Evolutionary conservation across 2,113 vertebrate genomes (phyloP).

Genomic region (Rynchops niger): DNA sequence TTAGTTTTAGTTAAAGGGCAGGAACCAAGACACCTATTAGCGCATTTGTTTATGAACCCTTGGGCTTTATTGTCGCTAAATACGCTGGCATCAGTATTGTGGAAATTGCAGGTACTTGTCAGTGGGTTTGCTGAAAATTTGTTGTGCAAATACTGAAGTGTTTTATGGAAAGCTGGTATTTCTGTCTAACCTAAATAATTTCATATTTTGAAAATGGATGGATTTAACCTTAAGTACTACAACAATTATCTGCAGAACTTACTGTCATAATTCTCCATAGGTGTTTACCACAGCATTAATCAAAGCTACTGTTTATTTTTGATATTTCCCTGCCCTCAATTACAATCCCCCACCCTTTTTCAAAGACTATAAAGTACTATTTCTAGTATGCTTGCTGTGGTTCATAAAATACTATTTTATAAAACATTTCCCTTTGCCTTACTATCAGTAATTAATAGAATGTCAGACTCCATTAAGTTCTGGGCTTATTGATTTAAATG

Average conservation of each 20-base stretch:
- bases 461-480: not conserved
- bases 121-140: constrained; percentile 26
- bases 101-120: not conserved
- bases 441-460: not conserved
- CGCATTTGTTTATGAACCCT: not conserved
- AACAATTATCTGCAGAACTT: not conserved
- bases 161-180: not conserved
- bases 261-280: not conserved
- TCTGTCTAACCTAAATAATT: not conserved
- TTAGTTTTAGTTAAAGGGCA: not conserved
- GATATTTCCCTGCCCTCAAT: not conserved
- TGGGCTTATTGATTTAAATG: not conserved
- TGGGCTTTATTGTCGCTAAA: not conserved
- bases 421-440: not conserved
- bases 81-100: not conserved
- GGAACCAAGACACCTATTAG: not conserved
- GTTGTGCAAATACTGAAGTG: not conserved
- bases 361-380: not conserved
- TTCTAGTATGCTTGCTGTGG: not conserved
- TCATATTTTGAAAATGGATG: not conserved
- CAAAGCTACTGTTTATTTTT: not conserved
- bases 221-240: not conserved
- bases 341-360: not conserved
- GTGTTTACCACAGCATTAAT: not conserved
- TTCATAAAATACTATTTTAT: not conserved